A percentile compares a stretch with the other conserved stretches of the same genome.
phyloP scores from a whole-genome alignment of 30 jellyfish, hydroid and myxozoan species.

The Chironex yamaguchii region DNA sequence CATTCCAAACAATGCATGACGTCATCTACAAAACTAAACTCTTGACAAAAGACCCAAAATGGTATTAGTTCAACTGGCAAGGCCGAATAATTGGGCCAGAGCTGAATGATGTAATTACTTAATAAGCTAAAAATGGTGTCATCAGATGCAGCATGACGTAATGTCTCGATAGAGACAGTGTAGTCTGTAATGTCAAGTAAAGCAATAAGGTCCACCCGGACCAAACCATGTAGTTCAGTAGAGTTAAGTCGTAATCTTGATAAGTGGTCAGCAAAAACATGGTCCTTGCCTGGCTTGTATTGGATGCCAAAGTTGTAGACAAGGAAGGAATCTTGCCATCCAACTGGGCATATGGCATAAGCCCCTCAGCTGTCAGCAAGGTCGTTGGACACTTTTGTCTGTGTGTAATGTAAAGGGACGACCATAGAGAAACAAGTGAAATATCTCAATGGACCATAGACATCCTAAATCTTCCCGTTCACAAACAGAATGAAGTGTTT shows the following conservation, averaged over 20 bases:
- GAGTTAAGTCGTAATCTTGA: not conserved
- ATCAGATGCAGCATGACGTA: too few relatives aligned
- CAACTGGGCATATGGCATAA: not conserved
- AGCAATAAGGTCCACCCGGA: too few relatives aligned
- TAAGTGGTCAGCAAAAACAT: not conserved
- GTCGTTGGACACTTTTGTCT: not conserved
- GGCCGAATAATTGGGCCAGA: too few relatives aligned
- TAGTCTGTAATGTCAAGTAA: too few relatives aligned
- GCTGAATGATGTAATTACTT: too few relatives aligned
- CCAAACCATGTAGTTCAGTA: not conserved
- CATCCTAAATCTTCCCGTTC: not conserved
- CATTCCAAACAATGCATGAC: too few relatives aligned
- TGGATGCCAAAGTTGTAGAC: not conserved
- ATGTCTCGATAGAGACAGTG: too few relatives aligned
- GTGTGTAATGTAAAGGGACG: not conserved
- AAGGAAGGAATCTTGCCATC: not conserved
- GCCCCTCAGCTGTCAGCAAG: not conserved
- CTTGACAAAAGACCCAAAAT: too few relatives aligned
- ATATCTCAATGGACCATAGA: not conserved
- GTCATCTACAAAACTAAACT: too few relatives aligned
- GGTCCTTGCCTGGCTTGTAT: not conserved
- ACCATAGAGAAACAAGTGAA: not conserved
- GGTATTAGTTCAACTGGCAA: too few relatives aligned
- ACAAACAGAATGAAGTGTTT: not conserved
- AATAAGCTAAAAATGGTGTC: too few relatives aligned